These are phyloP conservation scores for Rhagonycha lutea DNA, from an alignment of 2,888 invertebrate genomes.

Conservation along the genomic window DNA sequence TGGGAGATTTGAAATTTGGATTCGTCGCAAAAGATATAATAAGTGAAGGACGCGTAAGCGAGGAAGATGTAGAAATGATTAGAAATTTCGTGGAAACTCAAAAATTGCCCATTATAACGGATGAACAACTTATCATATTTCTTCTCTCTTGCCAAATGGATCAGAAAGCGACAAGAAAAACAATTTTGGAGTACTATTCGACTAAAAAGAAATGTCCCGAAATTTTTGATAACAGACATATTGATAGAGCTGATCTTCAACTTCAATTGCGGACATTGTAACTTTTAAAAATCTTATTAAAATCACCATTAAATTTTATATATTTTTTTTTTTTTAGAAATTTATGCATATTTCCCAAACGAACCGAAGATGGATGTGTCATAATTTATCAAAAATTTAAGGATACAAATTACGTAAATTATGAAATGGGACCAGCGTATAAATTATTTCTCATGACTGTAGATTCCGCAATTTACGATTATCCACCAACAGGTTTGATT, in stretches of 20 bases:
- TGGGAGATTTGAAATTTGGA: too few species aligned
- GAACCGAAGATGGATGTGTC: slow-evolving; percentile 63
- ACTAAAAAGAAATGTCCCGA: not conserved
- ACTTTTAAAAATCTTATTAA: not conserved
- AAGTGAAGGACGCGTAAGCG: slow-evolving; percentile 27
- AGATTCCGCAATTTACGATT: slow-evolving; percentile 60
- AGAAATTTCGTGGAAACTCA: not conserved
- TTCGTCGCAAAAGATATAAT: not conserved
- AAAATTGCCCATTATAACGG: not conserved
- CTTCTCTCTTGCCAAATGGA: not conserved
- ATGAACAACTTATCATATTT: slow-evolving; percentile 11
- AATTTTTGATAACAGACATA: not conserved
- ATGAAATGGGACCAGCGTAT: slow-evolving; percentile 63
- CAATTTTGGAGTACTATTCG: not conserved
- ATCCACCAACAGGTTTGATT: slow-evolving; percentile 66
- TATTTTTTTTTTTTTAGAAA: slow-evolving; percentile 24
- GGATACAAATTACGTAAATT: slow-evolving; percentile 62
- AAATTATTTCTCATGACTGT: slow-evolving; percentile 55
- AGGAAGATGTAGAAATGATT: not conserved
- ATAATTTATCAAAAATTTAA: slow-evolving; percentile 66
- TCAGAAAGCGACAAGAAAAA: not conserved
- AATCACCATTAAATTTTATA: not conserved
- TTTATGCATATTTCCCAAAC: slow-evolving; percentile 60
- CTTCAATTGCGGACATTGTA: slow-evolving; percentile 44
- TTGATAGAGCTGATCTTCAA: slow-evolving; percentile 43